Conservation (phyloP, 1,140 invertebrate genomes). For the Temnothorax nylanderi region DNA sequence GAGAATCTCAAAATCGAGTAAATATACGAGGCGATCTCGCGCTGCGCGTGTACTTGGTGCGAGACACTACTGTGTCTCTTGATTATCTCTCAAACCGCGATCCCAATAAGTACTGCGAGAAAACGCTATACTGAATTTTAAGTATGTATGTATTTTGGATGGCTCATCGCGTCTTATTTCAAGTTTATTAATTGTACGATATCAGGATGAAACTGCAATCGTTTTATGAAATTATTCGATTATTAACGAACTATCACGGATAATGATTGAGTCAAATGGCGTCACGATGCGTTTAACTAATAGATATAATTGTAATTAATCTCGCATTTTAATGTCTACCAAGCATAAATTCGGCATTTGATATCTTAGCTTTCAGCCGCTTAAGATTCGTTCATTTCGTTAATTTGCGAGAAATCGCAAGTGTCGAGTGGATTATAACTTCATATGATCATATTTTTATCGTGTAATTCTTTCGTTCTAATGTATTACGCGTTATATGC, state of each 20-base stretch:
- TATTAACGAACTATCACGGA: neutral
- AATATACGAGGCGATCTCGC: too few relatives aligned
- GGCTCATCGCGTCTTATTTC: neutral
- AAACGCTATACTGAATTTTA: neutral
- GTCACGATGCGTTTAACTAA: neutral
- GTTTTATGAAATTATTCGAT: neutral
- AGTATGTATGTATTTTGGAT: neutral
- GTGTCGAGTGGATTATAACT: neutral
- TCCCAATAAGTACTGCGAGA: neutral
- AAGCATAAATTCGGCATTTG: neutral
- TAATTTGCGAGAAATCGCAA: neutral
- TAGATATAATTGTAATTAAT: constrained; percentile 13
- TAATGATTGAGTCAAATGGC: neutral
- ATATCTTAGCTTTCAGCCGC: neutral
- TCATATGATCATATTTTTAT: neutral
- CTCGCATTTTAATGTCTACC: neutral
- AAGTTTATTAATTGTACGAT: neutral
- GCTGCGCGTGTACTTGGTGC: too few relatives aligned
- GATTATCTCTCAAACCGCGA: neutral
- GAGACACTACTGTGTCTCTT: too few relatives aligned
- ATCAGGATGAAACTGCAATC: neutral
- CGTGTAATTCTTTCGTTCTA: neutral
- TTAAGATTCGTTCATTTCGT: neutral
- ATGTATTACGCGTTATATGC: neutral
- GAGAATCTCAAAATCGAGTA: too few relatives aligned